These are phyloP conservation scores for Urocitellus parryii DNA, from an alignment of 2,113 vertebrate species.

Conservation along the genomic window DNA sequence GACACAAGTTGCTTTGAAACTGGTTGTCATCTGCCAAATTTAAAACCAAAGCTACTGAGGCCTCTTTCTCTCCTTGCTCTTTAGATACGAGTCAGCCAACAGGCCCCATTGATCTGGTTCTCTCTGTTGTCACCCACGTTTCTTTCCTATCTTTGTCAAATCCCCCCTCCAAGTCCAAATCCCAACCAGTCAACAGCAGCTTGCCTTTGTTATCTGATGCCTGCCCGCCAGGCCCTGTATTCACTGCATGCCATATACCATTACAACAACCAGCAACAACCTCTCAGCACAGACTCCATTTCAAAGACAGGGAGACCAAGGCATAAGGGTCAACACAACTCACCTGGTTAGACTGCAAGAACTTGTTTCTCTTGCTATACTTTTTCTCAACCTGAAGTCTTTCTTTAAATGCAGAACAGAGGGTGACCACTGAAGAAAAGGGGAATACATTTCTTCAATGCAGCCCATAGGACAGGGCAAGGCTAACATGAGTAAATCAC, in stretches of 20 bases:
- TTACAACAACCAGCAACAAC: background rate
- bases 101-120: background rate
- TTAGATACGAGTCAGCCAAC: background rate
- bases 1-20: background rate
- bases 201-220: background rate
- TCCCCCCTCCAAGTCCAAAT: background rate
- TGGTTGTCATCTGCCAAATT: background rate
- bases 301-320: background rate
- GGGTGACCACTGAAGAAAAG: background rate
- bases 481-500: accelerated
- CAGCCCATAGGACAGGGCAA: background rate
- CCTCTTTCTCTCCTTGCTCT: background rate
- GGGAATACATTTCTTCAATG: background rate
- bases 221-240: background rate
- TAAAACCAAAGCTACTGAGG: background rate
- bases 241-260: background rate
- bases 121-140: background rate
- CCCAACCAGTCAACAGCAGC: background rate
- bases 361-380: background rate
- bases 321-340: background rate
- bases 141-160: background rate
- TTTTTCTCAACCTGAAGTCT: background rate
- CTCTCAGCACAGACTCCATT: background rate
- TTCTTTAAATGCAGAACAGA: background rate
- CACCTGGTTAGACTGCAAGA: background rate